Conservation (phyloP, 2,888 invertebrate genomes). For the Drosophila yooni region DNA sequence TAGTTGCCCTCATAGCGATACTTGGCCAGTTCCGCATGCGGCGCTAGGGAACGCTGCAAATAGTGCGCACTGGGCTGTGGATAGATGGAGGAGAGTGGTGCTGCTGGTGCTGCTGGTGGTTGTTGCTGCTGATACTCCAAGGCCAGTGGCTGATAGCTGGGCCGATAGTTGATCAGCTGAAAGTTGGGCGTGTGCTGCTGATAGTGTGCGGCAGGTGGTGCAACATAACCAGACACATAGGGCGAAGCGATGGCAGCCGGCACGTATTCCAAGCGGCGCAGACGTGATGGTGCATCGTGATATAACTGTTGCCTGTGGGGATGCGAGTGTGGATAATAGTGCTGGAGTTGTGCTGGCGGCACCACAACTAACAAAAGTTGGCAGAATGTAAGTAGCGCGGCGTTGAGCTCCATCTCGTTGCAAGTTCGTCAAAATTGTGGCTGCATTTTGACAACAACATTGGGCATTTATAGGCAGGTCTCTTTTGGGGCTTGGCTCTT, state of each 20-base stretch:
- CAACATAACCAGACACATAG: conserved; percentile 32
- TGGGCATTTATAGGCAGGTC: conserved; percentile 68
- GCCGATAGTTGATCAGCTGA: conserved; percentile 64
- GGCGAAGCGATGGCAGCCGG: conserved; percentile 13
- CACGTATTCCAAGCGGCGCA: conserved; percentile 60
- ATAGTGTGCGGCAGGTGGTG: conserved; percentile 52
- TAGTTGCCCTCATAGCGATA: conserved; percentile 77
- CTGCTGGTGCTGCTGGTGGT: conserved; percentile 36
- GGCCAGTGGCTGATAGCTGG: conserved; percentile 56
- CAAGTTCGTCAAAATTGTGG: conserved; percentile 73
- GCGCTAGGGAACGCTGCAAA: conserved; percentile 54
- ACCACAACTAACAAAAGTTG: conserved; percentile 20
- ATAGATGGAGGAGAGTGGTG: conserved; percentile 48
- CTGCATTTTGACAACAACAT: conserved; percentile 75
- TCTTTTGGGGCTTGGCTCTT: conserved; percentile 58
- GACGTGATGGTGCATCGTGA: conserved; percentile 51
- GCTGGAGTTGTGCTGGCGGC: conserved; percentile 37
- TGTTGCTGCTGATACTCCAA: conserved; percentile 71
- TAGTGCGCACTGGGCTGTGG: conserved; percentile 59
- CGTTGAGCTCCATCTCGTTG: conserved; percentile 67
- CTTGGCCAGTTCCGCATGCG: conserved; percentile 68
- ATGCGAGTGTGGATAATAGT: conserved; percentile 37
- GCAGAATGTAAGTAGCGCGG: conserved; percentile 6
- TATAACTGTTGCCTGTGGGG: conserved; percentile 44
- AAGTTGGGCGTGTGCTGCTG: conserved; percentile 72